phyloP scores from a whole-genome alignment of 2,797 vertebrate genomes.

The Phrynocephalus vlangalii region DNA sequence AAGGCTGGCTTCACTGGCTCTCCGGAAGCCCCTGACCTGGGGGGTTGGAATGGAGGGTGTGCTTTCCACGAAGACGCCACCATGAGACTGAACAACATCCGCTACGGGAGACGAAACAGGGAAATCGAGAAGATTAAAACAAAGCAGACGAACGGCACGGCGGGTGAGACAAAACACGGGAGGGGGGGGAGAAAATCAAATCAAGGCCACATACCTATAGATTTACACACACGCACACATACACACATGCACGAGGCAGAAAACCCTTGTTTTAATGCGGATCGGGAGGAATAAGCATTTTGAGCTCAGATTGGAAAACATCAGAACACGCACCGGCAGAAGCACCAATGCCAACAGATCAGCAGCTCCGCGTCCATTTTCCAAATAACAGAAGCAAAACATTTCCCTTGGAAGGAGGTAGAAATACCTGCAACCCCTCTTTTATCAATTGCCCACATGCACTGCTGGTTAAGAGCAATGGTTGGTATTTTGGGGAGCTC shows the following conservation, averaged over 20 bases:
- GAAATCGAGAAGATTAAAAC: slow-evolving; percentile 78
- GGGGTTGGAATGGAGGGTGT: slow-evolving; percentile 86
- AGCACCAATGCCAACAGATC: slow-evolving; percentile 55
- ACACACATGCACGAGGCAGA: slow-evolving; percentile 23
- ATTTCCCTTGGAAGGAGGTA: slow-evolving; percentile 42
- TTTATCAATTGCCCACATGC: slow-evolving; percentile 43
- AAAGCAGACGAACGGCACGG: slow-evolving; percentile 66
- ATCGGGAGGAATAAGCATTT: slow-evolving; percentile 50
- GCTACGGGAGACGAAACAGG: slow-evolving; percentile 89
- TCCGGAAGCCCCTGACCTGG: slow-evolving; percentile 89
- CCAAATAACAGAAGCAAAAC: slow-evolving; percentile 52
- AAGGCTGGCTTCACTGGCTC: slow-evolving; percentile 97
- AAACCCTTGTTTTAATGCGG: slow-evolving; percentile 25
- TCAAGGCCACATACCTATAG: neutral
- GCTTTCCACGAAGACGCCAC: slow-evolving; percentile 93
- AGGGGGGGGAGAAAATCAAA: slow-evolving; percentile 1
- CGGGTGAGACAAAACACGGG: slow-evolving; percentile 57
- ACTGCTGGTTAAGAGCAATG: neutral
- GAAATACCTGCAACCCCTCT: slow-evolving; percentile 40
- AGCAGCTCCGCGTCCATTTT: slow-evolving; percentile 58
- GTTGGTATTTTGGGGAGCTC: neutral
- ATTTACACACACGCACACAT: slow-evolving; percentile 36
- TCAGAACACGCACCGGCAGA: slow-evolving; percentile 62
- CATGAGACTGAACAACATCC: slow-evolving; percentile 96
- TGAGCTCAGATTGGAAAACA: slow-evolving; percentile 58